Evolutionary conservation across 2,113 vertebrate species (phyloP).

Genomic region (Myocastor coypus): DNA sequence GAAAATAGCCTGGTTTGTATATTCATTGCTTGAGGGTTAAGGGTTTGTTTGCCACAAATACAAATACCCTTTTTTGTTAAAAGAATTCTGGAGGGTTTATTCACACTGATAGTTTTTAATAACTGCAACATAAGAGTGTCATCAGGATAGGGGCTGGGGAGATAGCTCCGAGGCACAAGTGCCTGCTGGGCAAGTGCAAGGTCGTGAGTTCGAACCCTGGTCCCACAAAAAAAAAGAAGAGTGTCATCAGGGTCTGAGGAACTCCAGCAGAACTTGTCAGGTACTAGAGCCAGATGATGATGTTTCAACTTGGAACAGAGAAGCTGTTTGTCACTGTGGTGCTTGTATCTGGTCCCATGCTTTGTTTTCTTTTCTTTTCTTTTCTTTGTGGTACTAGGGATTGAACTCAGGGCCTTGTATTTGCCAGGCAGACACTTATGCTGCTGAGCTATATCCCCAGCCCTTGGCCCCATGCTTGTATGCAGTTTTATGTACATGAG

Average conservation of each 20-base stretch:
- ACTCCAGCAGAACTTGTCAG: neutral
- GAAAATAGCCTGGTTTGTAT: neutral
- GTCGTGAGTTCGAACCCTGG: no score
- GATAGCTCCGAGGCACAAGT: no score
- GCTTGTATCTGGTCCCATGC: neutral
- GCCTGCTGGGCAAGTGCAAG: no score
- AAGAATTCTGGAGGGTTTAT: neutral
- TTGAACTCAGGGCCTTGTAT: no score
- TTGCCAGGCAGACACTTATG: no score
- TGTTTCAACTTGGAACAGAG: neutral
- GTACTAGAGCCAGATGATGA: neutral
- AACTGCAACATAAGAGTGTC: neutral
- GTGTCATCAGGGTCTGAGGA: neutral
- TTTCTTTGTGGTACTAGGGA: no score
- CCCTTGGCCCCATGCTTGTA: no score
- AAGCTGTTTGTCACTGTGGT: rapidly evolving
- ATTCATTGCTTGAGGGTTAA: neutral
- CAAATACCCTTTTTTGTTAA: neutral
- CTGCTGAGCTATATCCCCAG: no score
- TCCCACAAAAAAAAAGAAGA: no score
- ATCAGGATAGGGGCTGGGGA: no score
- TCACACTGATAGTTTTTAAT: neutral
- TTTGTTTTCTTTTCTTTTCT: no score
- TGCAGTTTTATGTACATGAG: neutral
- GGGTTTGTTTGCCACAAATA: neutral